Evolutionary conservation across 2,888 invertebrate genomes (phyloP).

Genomic region (Cinara cedri): DNA sequence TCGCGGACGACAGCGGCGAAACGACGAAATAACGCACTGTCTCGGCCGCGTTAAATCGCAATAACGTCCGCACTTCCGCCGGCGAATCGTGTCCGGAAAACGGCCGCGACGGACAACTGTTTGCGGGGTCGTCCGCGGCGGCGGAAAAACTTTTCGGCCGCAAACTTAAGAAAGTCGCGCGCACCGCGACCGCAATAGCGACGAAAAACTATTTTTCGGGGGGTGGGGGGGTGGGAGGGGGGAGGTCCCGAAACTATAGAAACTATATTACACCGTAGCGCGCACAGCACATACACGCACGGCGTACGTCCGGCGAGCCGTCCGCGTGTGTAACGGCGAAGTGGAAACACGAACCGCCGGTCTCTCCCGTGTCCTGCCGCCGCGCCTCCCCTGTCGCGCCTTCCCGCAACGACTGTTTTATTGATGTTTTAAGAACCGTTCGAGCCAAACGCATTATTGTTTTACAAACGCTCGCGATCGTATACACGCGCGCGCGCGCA

Average conservation of each 20-base stretch:
- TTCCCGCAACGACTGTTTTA: slow-evolving; percentile 16
- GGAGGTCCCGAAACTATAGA: too few relatives aligned
- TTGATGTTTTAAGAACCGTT: slow-evolving; percentile 52
- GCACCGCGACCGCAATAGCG: too few relatives aligned
- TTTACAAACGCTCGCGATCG: slow-evolving; percentile 52
- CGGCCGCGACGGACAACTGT: slow-evolving; percentile 41
- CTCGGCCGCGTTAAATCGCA: slow-evolving; percentile 8
- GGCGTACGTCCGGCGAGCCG: too few relatives aligned
- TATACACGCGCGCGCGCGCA: slow-evolving; percentile 3
- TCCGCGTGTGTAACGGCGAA: too few relatives aligned
- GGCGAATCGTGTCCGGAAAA: slow-evolving; percentile 16
- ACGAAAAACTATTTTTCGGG: too few relatives aligned
- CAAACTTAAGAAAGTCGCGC: slow-evolving; percentile 44
- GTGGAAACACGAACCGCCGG: too few relatives aligned
- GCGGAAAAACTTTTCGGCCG: slow-evolving; percentile 25
- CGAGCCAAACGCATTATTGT: slow-evolving; percentile 49
- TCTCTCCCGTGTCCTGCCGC: background rate
- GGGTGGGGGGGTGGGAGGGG: too few relatives aligned
- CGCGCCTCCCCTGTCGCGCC: background rate
- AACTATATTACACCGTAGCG: too few relatives aligned
- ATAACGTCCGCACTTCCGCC: slow-evolving; percentile 12
- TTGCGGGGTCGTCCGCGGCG: slow-evolving; percentile 29
- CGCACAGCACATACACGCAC: too few relatives aligned
- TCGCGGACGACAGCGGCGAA: too few relatives aligned
- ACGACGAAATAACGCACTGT: slow-evolving; percentile 24